Percentiles rank a stretch among this genome's conserved stretches.
Evolutionary conservation across 1,140 invertebrate genomes (phyloP).

Genomic region (Choristoneura fumiferana): DNA sequence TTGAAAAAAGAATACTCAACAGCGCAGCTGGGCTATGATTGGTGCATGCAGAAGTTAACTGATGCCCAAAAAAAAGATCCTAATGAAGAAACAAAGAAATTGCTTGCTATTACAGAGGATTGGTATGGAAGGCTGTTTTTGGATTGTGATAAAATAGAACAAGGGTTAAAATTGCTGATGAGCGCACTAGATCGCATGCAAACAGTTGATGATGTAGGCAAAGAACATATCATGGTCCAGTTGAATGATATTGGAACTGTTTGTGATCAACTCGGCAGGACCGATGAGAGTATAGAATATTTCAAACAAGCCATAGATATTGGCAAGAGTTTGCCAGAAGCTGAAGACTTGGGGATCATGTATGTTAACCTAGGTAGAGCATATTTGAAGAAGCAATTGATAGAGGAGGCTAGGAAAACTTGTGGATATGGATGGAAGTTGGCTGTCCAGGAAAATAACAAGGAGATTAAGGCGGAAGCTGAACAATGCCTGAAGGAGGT

Average conservation of each 20-base stretch:
- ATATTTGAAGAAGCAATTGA: constrained; percentile 85
- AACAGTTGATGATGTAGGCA: constrained; percentile 82
- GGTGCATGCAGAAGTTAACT: constrained; percentile 85
- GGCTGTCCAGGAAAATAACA: constrained; percentile 82
- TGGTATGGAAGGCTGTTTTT: constrained; percentile 90
- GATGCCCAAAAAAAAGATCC: constrained; percentile 75
- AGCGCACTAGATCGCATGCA: constrained; percentile 85
- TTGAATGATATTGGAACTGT: constrained; percentile 92
- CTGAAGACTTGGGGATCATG: constrained; percentile 84
- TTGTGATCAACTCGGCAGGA: constrained; percentile 82
- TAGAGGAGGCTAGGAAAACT: constrained; percentile 83
- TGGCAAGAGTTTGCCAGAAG: constrained; percentile 82
- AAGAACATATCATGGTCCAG: constrained; percentile 87
- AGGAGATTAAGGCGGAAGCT: constrained; percentile 83
- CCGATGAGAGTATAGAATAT: constrained; percentile 84
- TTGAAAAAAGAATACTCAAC: constrained; percentile 81
- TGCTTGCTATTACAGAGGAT: constrained; percentile 87
- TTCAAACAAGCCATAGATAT: constrained; percentile 85
- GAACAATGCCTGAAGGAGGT: constrained; percentile 85
- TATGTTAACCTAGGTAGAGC: constrained; percentile 91
- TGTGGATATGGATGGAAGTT: constrained; percentile 86
- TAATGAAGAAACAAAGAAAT: constrained; percentile 78
- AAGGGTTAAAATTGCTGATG: constrained; percentile 84
- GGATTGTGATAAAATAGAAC: constrained; percentile 80
- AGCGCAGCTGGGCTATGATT: constrained; percentile 87